phyloP scores from a whole-genome alignment of 2,888 invertebrate genomes.

The Amiota communis region DNA sequence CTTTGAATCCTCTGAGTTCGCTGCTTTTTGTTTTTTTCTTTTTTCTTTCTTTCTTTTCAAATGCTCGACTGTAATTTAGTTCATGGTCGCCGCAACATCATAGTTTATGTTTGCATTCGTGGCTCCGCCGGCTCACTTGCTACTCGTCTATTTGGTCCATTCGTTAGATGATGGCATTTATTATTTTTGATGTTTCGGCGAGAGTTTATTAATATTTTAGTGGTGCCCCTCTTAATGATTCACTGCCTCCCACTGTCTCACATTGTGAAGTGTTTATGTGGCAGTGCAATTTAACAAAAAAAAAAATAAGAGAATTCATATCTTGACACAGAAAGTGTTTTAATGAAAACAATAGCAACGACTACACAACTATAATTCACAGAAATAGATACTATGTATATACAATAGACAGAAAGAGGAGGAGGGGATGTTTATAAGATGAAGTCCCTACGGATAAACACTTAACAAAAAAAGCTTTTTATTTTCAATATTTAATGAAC shows the following conservation, averaged over 20 bases:
- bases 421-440: too few species aligned
- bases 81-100: constrained; percentile 54
- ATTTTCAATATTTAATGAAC: not conserved
- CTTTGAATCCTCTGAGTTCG: constrained; percentile 24
- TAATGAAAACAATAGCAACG: not conserved
- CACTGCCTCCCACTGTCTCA: constrained; percentile 27
- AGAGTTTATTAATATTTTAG: constrained; percentile 57
- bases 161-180: constrained; percentile 34
- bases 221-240: constrained; percentile 23
- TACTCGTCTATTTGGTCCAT: constrained; percentile 33
- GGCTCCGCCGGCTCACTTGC: constrained; percentile 13
- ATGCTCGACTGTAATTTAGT: constrained; percentile 61
- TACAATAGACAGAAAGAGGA: too few species aligned
- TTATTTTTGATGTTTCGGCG: constrained; percentile 17
- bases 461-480: not conserved
- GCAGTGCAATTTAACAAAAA: not conserved
- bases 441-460: not conserved
- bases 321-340: constrained; percentile 38
- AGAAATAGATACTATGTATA: not conserved
- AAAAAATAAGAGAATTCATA: not conserved
- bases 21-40: constrained; percentile 18
- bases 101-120: constrained; percentile 54
- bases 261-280: constrained; percentile 30
- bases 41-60: not conserved
- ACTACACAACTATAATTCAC: not conserved